Conservation (phyloP, 2,888 invertebrate genomes). For the Globia sparganii region DNA sequence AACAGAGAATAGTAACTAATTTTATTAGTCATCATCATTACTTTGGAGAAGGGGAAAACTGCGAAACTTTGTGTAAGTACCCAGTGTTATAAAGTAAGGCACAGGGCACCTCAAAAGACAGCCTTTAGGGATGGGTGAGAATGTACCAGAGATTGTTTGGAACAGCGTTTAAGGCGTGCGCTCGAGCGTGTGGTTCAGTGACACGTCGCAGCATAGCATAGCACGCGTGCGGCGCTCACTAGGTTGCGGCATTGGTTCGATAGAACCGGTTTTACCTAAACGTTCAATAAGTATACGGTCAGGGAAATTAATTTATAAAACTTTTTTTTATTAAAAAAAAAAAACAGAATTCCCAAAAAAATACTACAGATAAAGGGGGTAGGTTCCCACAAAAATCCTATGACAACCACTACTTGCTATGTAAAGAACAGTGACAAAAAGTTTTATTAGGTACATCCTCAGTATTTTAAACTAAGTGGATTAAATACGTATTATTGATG, state of each 20-base stretch:
- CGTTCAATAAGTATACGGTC: neutral
- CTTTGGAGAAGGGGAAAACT: neutral
- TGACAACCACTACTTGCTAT: no score
- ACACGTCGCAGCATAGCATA: constrained; percentile 5
- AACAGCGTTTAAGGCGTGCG: constrained; percentile 6
- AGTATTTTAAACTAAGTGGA: no score
- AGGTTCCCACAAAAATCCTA: no score
- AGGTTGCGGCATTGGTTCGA: constrained; percentile 8
- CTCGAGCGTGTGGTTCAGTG: constrained; percentile 34
- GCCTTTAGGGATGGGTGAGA: neutral
- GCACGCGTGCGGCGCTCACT: constrained; percentile 10
- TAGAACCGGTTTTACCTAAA: neutral
- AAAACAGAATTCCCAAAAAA: no score
- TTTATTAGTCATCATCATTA: neutral
- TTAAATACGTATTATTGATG: no score
- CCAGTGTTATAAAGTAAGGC: neutral
- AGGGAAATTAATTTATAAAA: neutral
- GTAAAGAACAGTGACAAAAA: no score
- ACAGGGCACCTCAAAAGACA: neutral
- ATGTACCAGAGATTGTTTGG: neutral
- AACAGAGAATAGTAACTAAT: no score
- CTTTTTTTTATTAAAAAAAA: no score
- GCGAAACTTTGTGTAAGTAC: neutral
- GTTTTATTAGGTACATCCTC: no score
- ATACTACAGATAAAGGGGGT: no score